Conservation (phyloP, 2,888 invertebrate genomes). For the Sceliomorpha sp. region DNA sequence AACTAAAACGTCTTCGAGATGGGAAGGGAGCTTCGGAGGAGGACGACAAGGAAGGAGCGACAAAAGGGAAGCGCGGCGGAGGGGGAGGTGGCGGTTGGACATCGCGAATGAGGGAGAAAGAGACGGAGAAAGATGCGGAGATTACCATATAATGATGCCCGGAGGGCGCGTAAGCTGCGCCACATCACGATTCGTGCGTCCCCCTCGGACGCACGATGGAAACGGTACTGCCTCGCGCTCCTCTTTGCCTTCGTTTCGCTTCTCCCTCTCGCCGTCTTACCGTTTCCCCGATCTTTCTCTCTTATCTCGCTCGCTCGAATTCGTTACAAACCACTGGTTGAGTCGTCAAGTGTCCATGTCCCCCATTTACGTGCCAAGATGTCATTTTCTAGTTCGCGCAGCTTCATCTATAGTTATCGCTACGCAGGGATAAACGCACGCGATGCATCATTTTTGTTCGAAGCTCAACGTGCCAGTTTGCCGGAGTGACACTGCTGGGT, state of each 20-base stretch:
- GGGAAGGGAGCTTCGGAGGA: constrained; percentile 51
- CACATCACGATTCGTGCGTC: constrained; percentile 78
- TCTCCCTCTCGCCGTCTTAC: constrained; percentile 45
- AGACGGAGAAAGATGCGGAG: constrained; percentile 66
- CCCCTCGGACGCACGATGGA: constrained; percentile 75
- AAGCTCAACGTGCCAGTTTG: too few relatives aligned
- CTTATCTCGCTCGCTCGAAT: constrained; percentile 9
- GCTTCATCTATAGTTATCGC: not conserved
- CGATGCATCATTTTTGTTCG: not conserved
- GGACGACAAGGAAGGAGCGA: constrained; percentile 46
- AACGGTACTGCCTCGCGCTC: constrained; percentile 66
- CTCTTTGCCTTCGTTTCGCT: constrained; percentile 31
- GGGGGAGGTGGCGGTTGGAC: too few relatives aligned
- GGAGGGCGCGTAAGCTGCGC: constrained; percentile 78
- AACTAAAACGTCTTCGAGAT: constrained; percentile 68
- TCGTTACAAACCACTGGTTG: constrained; percentile 9
- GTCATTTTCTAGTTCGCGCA: constrained; percentile 3
- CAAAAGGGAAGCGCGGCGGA: too few relatives aligned
- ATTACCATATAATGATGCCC: constrained; percentile 81
- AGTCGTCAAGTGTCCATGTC: not conserved
- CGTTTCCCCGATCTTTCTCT: constrained; percentile 23
- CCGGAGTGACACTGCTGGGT: not conserved
- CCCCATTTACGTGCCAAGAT: constrained; percentile 1
- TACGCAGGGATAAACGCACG: not conserved
- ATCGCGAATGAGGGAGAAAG: constrained; percentile 43